Evolutionary conservation across 2,797 vertebrate genomes (phyloP).

Genomic region (Phataginus tetradactyla): DNA sequence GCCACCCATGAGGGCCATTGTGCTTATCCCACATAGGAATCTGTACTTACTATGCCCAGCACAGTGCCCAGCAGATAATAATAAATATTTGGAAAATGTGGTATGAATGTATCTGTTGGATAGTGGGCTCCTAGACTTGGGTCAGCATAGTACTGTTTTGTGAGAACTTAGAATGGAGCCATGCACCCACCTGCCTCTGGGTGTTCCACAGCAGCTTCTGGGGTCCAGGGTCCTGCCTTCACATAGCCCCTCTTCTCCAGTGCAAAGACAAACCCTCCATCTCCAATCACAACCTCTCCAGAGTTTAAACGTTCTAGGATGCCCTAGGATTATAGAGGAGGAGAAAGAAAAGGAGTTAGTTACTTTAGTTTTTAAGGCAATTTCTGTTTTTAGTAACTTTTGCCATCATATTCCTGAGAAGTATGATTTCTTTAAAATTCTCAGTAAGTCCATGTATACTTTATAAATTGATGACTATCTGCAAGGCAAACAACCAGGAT

Average conservation of each 20-base stretch:
- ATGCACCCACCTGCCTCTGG: conserved; percentile 93
- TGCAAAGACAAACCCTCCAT: conserved; percentile 97
- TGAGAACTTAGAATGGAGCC: not conserved
- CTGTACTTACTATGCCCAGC: not conserved
- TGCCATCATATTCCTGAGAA: not conserved
- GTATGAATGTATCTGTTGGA: not conserved
- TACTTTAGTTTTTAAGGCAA: not conserved
- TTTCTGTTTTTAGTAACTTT: conserved; percentile 11
- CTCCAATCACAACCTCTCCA: conserved; percentile 96
- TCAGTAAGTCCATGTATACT: not conserved
- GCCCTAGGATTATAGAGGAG: conserved; percentile 85
- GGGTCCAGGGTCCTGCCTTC: conserved; percentile 99
- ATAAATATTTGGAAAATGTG: not conserved
- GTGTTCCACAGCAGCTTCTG: conserved; percentile 94
- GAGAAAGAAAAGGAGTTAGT: not conserved
- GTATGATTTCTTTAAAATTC: conserved; percentile 20
- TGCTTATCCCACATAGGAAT: not conserved
- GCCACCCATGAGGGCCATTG: not conserved
- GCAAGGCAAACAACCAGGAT: not conserved
- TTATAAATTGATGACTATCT: not conserved
- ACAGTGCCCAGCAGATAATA: not conserved
- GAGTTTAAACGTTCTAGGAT: conserved; percentile 94
- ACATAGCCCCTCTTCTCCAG: conserved; percentile 98
- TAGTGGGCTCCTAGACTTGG: not conserved
- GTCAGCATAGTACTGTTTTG: not conserved